Conservation (phyloP, 92 coral and sea anemone genomes). For the Plumapathes pennacea region DNA sequence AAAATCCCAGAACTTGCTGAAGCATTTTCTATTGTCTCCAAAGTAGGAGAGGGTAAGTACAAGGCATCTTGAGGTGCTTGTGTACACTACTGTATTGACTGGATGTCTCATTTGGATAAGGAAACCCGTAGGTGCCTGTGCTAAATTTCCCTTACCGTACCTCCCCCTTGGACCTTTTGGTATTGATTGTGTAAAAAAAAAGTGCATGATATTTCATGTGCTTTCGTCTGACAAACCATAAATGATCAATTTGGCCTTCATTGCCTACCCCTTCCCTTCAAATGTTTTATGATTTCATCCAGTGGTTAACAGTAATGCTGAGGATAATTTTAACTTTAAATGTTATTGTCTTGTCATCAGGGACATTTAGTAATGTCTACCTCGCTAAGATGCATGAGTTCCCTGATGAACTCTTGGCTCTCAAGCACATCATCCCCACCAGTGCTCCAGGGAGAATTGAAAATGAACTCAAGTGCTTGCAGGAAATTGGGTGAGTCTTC, state of each 20-base stretch:
- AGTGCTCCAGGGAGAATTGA: conserved; percentile 96
- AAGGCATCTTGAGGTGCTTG: neutral
- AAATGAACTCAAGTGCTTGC: conserved; percentile 90
- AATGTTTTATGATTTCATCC: no score
- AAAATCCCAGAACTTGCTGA: conserved; percentile 86
- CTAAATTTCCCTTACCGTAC: no score
- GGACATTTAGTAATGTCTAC: conserved; percentile 97
- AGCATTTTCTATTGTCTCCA: conserved; percentile 67
- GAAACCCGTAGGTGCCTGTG: no score
- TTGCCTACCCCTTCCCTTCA: no score
- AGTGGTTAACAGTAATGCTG: no score
- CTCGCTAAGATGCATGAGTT: conserved; percentile 75
- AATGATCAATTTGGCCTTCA: no score
- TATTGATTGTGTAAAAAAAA: neutral
- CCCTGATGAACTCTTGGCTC: conserved; percentile 81
- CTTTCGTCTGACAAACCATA: no score
- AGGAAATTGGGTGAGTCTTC: conserved; percentile 82
- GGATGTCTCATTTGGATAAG: no score
- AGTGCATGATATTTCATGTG: no score
- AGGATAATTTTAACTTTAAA: no score
- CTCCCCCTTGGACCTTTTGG: no score
- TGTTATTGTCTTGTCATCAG: conserved; percentile 53
- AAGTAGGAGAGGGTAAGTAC: conserved; percentile 93
- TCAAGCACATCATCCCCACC: conserved; percentile 96
- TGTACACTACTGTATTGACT: no score